Evolutionary conservation across 2,797 vertebrate species (phyloP).

Genomic region (Dicrostonyx torquatus): DNA sequence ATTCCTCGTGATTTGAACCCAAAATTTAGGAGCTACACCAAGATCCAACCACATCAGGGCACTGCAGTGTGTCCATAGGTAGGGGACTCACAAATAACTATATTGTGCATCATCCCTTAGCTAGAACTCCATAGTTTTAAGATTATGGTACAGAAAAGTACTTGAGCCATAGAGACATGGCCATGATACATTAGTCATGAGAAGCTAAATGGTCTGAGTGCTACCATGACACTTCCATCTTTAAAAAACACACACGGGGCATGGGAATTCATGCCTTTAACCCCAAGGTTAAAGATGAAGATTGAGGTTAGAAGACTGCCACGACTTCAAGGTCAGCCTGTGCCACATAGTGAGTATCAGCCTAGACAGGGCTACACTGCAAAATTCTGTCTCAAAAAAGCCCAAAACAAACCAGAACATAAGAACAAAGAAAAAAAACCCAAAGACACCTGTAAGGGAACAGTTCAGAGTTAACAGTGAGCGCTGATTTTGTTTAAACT

Average conservation of each 20-base stretch:
- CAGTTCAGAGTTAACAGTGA: background rate
- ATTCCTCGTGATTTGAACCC: background rate
- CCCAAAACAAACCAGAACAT: background rate
- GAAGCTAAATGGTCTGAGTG: background rate
- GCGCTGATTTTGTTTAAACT: background rate
- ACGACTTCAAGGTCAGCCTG: background rate
- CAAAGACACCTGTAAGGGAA: background rate
- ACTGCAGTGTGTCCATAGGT: fast-evolving
- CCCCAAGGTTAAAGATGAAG: too few relatives aligned
- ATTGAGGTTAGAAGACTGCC: background rate
- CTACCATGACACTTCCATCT: background rate
- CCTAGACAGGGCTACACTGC: background rate
- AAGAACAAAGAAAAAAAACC: too few relatives aligned
- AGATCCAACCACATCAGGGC: background rate
- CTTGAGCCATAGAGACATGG: background rate
- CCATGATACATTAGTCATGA: background rate
- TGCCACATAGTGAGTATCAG: background rate
- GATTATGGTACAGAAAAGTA: background rate
- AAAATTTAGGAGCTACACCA: background rate
- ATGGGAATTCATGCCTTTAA: background rate
- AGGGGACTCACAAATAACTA: background rate
- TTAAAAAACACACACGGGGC: background rate
- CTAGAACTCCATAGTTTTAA: background rate
- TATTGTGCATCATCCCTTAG: too few relatives aligned
- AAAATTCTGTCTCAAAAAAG: background rate